These are phyloP conservation scores for Hemicrepidius hirtus DNA, from an alignment of 2,888 invertebrate genomes.

Conservation along the genomic window DNA sequence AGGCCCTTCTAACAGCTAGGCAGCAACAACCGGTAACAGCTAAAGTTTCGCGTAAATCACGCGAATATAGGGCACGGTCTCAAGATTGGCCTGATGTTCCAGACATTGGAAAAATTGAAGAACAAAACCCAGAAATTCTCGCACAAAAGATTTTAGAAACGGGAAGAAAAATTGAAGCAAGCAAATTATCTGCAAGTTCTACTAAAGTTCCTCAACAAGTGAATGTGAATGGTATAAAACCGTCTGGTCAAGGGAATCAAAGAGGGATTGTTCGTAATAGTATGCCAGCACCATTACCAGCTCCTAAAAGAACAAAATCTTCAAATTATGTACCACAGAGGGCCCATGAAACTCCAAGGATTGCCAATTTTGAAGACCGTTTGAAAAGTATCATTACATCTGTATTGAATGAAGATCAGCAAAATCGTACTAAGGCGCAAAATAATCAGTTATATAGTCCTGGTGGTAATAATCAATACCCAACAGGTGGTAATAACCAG, in stretches of 20 bases:
- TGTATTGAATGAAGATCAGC: slow-evolving; percentile 89
- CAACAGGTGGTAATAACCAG: slow-evolving; percentile 22
- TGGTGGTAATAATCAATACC: slow-evolving; percentile 23
- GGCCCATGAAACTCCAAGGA: slow-evolving; percentile 86
- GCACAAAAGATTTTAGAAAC: slow-evolving; percentile 94
- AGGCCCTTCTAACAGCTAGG: slow-evolving; percentile 61
- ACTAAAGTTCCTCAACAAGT: slow-evolving; percentile 58
- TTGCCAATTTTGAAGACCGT: slow-evolving; percentile 92
- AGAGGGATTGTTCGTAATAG: slow-evolving; percentile 64
- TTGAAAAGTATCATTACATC: slow-evolving; percentile 91
- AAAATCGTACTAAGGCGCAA: slow-evolving; percentile 72
- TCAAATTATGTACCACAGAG: slow-evolving; percentile 46
- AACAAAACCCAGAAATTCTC: slow-evolving; percentile 92
- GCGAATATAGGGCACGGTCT: slow-evolving; percentile 86
- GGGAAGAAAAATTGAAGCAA: slow-evolving; percentile 91
- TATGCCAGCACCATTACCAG: slow-evolving; percentile 67
- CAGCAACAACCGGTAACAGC: slow-evolving; percentile 63
- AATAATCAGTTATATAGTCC: slow-evolving; percentile 49
- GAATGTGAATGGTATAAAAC: slow-evolving; percentile 55
- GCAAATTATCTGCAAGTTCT: slow-evolving; percentile 74
- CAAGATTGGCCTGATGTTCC: slow-evolving; percentile 96
- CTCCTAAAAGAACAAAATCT: slow-evolving; percentile 67
- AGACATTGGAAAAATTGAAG: slow-evolving; percentile 92
- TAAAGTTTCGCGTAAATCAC: slow-evolving; percentile 75
- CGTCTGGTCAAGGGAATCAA: slow-evolving; percentile 51